Base-by-base conservation (phyloP, 2,888 invertebrate species). In the Prosopocoilus inquinatus region DNA sequence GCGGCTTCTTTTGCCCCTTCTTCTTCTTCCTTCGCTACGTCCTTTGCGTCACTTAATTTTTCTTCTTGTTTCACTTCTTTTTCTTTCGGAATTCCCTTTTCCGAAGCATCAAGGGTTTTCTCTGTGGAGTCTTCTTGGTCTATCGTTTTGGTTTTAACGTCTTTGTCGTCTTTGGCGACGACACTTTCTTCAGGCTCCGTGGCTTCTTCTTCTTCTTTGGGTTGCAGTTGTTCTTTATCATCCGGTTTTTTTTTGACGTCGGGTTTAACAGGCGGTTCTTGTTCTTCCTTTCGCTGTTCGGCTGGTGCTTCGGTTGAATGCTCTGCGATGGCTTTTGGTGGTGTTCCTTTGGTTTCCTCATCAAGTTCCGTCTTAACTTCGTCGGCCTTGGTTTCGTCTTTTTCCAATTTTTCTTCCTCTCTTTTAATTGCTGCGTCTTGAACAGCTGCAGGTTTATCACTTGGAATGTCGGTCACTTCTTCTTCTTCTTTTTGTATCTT, bases 1-100 rank as follows among this genome's bases (percentile, higher is more conserved):
- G n/a, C 9, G 45, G 16, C 12, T 53, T 11, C 41, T 36, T 59
- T 44, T 20, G 61, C 67, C n/a, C 45, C 53, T 47, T 53, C 44
- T 34, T 66, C 64, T 16, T 60, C 61, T 32, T 66, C 67, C 7
- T 67, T 65, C 12, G 69, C 68, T 8, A 65, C 51, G 13, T 67
- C 66, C 9, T 36, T 7, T 9, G n/a, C 12, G 9, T 36, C 36
- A 9, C 33, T 15, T 16, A 20, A 39, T 28, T 43, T 34, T 9
- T 16, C 47, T 28, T 16, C 35, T 36, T 45, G 41, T n/a, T n/a
- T n/a, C n/a, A 28, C 32, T 16, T 33, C n/a, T 39, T 47, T 47
- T 35, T 20, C 16, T 13, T 2, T 47, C 20, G n/a, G 44, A 3
- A 43, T 12, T 1, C 8, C 44, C 12, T 44, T 44, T 9, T 44